Percentiles rank a stretch among this genome's conserved stretches.
Evolutionary conservation across 2,888 invertebrate genomes (phyloP).

Genomic region (Troides helena): DNA sequence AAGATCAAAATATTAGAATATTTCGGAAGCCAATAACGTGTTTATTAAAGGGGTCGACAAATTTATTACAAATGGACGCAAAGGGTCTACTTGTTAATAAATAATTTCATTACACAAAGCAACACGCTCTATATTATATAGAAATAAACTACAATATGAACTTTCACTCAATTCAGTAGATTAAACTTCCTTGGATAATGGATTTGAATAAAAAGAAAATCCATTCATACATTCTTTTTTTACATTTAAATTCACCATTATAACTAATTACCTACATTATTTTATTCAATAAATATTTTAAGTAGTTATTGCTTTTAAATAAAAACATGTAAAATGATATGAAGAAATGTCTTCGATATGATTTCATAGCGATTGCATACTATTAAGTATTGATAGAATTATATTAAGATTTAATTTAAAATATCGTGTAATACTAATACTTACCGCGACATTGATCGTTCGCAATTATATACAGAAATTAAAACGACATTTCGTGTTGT

Average conservation of each 20-base stretch:
- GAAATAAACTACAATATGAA: background rate
- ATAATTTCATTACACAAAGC: too few species aligned
- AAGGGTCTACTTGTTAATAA: too few species aligned
- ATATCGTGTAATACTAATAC: constrained; percentile 1
- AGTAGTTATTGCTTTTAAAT: constrained; percentile 4
- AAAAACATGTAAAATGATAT: constrained; percentile 6
- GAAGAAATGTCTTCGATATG: constrained; percentile 1
- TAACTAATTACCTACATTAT: background rate
- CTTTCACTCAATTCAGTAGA: background rate
- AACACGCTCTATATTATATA: too few species aligned
- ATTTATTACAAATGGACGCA: too few species aligned
- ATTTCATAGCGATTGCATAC: background rate
- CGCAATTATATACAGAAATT: constrained; percentile 30
- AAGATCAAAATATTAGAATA: too few species aligned
- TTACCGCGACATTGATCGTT: constrained; percentile 1
- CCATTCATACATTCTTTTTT: background rate
- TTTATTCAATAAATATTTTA: background rate
- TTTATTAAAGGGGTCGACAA: too few species aligned
- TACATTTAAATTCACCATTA: background rate
- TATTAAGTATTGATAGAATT: background rate
- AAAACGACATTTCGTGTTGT: constrained; percentile 20
- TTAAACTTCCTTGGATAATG: too few species aligned
- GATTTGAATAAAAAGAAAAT: background rate
- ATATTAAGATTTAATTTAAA: background rate
- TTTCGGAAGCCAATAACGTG: too few species aligned